phyloP scores from a whole-genome alignment of 2,113 vertebrate species.

The Zosterops japonicus region DNA sequence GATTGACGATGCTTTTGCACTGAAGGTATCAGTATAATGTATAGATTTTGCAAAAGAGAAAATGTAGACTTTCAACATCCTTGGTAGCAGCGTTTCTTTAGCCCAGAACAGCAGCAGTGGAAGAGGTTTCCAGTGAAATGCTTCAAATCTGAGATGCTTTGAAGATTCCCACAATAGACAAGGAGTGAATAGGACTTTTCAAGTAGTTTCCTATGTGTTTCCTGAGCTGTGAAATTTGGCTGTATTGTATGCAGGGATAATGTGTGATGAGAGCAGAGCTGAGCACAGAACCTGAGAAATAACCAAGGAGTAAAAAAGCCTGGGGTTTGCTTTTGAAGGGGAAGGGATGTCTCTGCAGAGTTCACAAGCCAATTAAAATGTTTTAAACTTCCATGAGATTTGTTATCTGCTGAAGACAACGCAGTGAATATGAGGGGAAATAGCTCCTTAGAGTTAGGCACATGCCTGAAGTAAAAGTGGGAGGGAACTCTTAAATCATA shows the following conservation, averaged over 20 bases:
- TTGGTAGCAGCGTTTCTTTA: constrained; percentile 24
- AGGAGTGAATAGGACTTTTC: constrained; percentile 45
- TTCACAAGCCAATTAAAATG: constrained; percentile 24
- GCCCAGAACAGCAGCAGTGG: constrained; percentile 55
- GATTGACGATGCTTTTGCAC: constrained; percentile 56
- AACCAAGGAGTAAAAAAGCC: background rate
- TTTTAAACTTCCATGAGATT: background rate
- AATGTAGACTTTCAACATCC: constrained; percentile 29
- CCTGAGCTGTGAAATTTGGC: constrained; percentile 29
- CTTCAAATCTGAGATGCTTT: constrained; percentile 53
- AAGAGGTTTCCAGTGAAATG: constrained; percentile 42
- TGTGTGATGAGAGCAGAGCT: background rate
- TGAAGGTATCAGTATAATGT: constrained; percentile 52
- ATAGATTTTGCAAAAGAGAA: constrained; percentile 21
- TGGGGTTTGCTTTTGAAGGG: constrained; percentile 2
- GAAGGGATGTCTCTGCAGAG: background rate
- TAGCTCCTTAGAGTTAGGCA: background rate
- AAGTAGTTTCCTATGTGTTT: constrained; percentile 24
- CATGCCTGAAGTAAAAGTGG: background rate
- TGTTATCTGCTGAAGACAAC: background rate
- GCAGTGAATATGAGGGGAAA: background rate
- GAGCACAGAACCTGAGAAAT: background rate
- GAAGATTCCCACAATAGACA: constrained; percentile 44
- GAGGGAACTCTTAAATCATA: constrained; percentile 29
- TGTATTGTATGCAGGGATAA: background rate